Conservation (phyloP, 1,140 invertebrate species). For the Metopolophium dirhodum region DNA sequence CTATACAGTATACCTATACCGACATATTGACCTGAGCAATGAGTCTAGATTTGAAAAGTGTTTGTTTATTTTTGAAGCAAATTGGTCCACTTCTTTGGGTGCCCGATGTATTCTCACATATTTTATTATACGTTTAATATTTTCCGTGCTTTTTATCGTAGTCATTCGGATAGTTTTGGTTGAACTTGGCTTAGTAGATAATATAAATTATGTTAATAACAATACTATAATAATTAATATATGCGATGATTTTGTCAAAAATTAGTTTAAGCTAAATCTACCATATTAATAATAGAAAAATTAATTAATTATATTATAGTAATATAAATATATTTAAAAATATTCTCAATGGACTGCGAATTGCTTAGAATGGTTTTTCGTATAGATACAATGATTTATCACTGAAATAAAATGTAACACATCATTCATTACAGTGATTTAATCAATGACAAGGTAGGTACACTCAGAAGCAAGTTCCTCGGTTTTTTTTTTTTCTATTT, state of each 20-base stretch:
- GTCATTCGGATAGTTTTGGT: neutral
- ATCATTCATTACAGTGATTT: no score
- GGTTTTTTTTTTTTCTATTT: no score
- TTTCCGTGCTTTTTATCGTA: neutral
- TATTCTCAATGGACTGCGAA: neutral
- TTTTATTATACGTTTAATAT: neutral
- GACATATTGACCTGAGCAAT: neutral
- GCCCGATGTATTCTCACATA: neutral
- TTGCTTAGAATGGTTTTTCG: neutral
- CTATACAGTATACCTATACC: neutral
- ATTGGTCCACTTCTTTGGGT: neutral
- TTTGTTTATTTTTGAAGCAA: neutral
- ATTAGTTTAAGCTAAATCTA: neutral
- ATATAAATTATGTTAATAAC: neutral
- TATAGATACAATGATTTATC: neutral
- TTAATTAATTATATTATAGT: neutral
- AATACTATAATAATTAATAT: neutral
- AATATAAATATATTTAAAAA: neutral
- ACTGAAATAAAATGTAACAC: neutral
- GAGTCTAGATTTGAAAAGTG: neutral
- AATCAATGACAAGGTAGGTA: no score
- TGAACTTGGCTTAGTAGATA: neutral
- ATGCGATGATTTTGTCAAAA: neutral
- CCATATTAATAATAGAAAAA: neutral
- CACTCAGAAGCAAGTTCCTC: no score